phyloP scores from a whole-genome alignment of 2,797 vertebrate species.

The Anguilla marmorata region DNA sequence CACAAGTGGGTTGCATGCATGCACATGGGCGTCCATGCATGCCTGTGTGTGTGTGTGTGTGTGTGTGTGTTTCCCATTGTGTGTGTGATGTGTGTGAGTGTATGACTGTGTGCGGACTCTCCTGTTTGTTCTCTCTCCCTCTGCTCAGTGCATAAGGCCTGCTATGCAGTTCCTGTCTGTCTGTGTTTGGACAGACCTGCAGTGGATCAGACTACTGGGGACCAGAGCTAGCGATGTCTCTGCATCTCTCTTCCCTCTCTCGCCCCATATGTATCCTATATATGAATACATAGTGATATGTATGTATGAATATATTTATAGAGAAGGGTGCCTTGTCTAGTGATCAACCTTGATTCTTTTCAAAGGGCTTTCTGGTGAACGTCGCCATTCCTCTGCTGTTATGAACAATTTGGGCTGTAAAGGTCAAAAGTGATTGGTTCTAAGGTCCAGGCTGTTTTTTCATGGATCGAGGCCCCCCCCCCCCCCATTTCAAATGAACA shows the following conservation, averaged over 20 bases:
- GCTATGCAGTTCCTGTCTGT: neutral
- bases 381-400: constrained; percentile 22
- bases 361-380: constrained; percentile 54
- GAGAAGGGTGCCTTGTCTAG: constrained; percentile 63
- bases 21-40: neutral
- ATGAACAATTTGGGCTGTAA: constrained; percentile 25
- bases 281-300: constrained; percentile 44
- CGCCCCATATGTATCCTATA: constrained; percentile 52
- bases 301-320: constrained; percentile 72
- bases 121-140: no score
- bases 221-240: neutral
- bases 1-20: neutral
- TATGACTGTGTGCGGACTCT: neutral
- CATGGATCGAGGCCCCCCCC: neutral
- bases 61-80: no score
- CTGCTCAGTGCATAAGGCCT: neutral
- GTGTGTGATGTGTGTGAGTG: neutral
- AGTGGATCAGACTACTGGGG: neutral
- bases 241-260: constrained; percentile 23
- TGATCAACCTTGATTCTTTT: constrained; percentile 48
- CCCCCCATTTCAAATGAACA: neutral
- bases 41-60: neutral
- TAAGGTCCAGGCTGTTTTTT: neutral
- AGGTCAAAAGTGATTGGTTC: constrained; percentile 4
- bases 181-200: neutral